Base-by-base conservation (phyloP, 2,797 vertebrate genomes). In the Erithacus rubecula region DNA sequence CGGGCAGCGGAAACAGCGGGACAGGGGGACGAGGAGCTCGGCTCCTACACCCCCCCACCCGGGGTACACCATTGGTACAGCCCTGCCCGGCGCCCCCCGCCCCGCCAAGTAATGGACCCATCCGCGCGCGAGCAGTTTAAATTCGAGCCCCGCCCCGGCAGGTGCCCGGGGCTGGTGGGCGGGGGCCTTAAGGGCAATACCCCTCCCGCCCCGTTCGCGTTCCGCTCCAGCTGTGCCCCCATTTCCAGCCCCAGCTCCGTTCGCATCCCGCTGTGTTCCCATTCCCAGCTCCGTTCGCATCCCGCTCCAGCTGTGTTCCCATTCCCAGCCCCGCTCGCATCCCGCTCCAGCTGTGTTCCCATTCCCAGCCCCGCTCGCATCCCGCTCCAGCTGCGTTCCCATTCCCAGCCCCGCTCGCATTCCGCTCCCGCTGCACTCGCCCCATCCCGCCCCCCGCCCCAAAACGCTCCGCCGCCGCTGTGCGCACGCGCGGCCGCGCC, bases 21-120 rank as follows among this genome's bases (percentile, higher is more conserved):
- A 64, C 49, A 3, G 41, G 0, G 1, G 20, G 18, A 14, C 11
- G 6, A 36, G 0, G 11, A n/a, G 4, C n/a, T 16, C 36, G 0
- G 3, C 37, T 21, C 10, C 22, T 0, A 5, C 22, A 6, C 10
- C 13, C 26, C 21, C 11, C 51, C 17, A 27, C 49, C 41, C 6
- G 3, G 7, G 7, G 6, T 4, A 18, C 6, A 12, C 39, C 34
- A 26, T 2, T 76, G 78, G 78, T 58, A 64, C 47, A 3, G 39
- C 60, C 67, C 55, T 2, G 5, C 24, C 11, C 26, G 9, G 27
- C 8, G 23, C 41, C 13, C 13, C 83, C 53, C 68, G 27, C 58
- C 53, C 49, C 21, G 1, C 19, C 17, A 19, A 9, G 24, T 11
- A 43, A 18, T 47, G 36, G 87, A 36, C 12, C 46, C 13, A n/a